Percentiles rank a stretch among this genome's conserved stretches.
These are phyloP conservation scores for Spatula clypeata DNA, from an alignment of 2,797 vertebrate genomes.

Conservation along the genomic window DNA sequence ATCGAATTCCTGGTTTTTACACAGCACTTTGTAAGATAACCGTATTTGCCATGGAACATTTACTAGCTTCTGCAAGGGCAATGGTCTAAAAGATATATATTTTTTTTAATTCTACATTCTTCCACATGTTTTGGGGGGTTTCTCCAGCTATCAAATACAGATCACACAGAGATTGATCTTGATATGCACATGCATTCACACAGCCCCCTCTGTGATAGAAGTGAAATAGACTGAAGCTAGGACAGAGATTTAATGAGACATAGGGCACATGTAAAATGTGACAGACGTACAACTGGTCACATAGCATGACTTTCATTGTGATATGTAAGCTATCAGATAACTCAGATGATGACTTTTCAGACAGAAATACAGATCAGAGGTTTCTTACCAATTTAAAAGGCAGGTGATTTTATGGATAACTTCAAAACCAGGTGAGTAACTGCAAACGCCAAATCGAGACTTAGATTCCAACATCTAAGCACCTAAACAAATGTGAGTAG, in stretches of 20 bases:
- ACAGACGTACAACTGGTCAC: not conserved
- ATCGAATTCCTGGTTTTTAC: not conserved
- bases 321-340: not conserved
- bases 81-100: not conserved
- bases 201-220: not conserved
- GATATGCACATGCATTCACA: not conserved
- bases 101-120: not conserved
- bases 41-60: not conserved
- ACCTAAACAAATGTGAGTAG: not conserved
- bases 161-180: not conserved
- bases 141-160: not conserved
- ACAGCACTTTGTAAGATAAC: not conserved
- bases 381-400: not conserved
- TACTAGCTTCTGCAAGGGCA: not conserved
- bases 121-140: not conserved
- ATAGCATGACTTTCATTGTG: not conserved
- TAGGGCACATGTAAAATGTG: rapidly evolving
- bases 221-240: not conserved
- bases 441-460: not conserved
- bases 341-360: not conserved
- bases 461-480: not conserved
- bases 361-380: not conserved
- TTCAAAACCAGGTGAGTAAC: not conserved
- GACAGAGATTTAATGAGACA: not conserved
- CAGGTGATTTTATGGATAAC: not conserved